phyloP scores from a whole-genome alignment of 92 coral and sea anemone genomes.

The Diadumene lineata region DNA sequence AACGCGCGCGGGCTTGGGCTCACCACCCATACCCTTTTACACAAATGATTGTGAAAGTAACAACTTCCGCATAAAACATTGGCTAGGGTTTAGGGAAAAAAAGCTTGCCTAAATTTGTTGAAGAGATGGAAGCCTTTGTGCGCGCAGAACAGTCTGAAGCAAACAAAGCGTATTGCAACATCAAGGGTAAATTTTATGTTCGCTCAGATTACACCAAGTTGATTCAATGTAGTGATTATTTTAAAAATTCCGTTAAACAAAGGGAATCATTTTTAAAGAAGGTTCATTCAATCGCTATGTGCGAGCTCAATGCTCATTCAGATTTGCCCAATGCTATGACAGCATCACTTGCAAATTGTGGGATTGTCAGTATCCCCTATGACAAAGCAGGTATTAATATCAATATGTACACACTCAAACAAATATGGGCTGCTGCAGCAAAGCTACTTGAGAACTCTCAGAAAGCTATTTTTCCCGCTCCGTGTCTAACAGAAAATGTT shows the following conservation, averaged over 20 bases:
- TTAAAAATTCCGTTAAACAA: constrained; percentile 33
- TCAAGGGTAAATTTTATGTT: constrained; percentile 35
- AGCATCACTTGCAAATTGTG: constrained; percentile 30
- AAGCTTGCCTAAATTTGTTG: constrained; percentile 27
- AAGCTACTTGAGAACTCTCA: constrained; percentile 23
- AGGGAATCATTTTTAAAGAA: constrained; percentile 25
- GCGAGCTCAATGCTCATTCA: constrained; percentile 13
- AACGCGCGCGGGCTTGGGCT: constrained; percentile 47
- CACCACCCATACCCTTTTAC: constrained; percentile 41
- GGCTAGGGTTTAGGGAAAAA: constrained; percentile 43
- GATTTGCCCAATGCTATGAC: constrained; percentile 15
- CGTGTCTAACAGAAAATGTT: constrained; percentile 30
- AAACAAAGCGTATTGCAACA: constrained; percentile 35
- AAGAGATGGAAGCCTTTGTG: constrained; percentile 19
- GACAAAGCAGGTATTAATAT: constrained; percentile 33
- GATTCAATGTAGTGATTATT: constrained; percentile 29
- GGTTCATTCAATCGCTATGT: constrained; percentile 11
- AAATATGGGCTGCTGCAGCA: constrained; percentile 58
- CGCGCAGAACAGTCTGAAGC: constrained; percentile 9
- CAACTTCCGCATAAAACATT: constrained; percentile 45
- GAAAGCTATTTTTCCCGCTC: constrained; percentile 37
- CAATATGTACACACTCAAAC: constrained; percentile 24
- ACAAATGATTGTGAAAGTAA: constrained; percentile 50
- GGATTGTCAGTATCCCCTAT: constrained; percentile 21
- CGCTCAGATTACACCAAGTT: constrained; percentile 27